A percentile compares a stretch with the other conserved stretches of the same genome.
phyloP scores from a whole-genome alignment of 2,797 vertebrate species.

The Phrynocephalus guinanensis region DNA sequence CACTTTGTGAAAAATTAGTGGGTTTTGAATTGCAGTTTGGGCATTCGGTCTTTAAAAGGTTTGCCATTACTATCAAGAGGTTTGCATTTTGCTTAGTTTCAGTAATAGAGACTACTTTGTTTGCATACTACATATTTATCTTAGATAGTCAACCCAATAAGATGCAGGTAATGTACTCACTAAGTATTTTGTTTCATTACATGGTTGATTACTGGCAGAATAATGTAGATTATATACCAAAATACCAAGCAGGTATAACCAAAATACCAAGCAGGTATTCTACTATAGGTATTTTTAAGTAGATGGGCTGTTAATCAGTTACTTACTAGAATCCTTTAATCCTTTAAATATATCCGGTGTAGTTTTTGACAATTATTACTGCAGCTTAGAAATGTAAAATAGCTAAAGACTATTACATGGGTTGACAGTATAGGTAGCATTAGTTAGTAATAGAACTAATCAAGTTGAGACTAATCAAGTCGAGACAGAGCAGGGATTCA shows the following conservation, averaged over 20 bases:
- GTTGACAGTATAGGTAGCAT: background rate
- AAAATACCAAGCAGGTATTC: background rate
- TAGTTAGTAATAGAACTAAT: too few relatives aligned
- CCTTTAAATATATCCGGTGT: constrained; percentile 11
- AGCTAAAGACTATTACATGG: background rate
- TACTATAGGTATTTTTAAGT: background rate
- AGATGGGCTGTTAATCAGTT: background rate
- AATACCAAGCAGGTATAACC: background rate
- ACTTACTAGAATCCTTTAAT: constrained; percentile 11
- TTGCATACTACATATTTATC: too few relatives aligned
- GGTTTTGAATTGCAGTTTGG: too few relatives aligned
- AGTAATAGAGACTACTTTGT: too few relatives aligned
- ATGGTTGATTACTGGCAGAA: constrained; percentile 23
- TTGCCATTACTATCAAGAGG: too few relatives aligned
- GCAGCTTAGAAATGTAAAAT: constrained; percentile 8
- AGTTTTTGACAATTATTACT: constrained; percentile 35
- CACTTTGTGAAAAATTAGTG: too few relatives aligned
- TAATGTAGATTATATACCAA: background rate
- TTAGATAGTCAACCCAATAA: background rate
- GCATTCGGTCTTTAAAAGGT: too few relatives aligned
- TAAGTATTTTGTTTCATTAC: constrained; percentile 14
- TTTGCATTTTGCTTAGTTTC: too few relatives aligned
- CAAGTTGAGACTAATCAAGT: too few relatives aligned
- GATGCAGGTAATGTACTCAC: background rate
- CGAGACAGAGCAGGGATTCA: too few relatives aligned